Conservation (phyloP, 2,888 invertebrate species). For the Lamellibrachia columna region DNA sequence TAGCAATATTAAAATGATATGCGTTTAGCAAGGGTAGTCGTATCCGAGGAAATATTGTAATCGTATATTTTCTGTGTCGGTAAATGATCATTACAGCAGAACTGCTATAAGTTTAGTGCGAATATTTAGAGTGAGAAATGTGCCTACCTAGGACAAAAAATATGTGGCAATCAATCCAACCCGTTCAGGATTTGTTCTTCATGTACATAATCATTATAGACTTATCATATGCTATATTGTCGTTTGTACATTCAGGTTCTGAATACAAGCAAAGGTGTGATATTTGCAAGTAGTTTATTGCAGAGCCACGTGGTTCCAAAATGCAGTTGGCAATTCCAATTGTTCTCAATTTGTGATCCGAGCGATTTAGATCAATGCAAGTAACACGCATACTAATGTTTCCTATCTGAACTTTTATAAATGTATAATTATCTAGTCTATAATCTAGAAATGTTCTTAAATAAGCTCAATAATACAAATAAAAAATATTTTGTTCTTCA, state of each 20-base stretch:
- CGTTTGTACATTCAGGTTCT: constrained; percentile 3
- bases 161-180: too few relatives aligned
- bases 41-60: not conserved
- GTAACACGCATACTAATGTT: not conserved
- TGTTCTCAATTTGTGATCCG: not conserved
- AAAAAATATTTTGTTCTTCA: not conserved
- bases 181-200: not conserved
- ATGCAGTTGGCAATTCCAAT: not conserved
- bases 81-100: not conserved
- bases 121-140: not conserved
- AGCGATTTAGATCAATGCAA: not conserved
- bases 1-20: not conserved
- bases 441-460: not conserved
- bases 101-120: not conserved
- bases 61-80: not conserved
- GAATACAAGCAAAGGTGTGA: not conserved
- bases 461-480: not conserved
- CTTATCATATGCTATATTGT: not conserved
- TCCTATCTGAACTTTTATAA: not conserved
- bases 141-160: not conserved
- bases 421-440: not conserved
- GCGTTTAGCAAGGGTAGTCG: not conserved
- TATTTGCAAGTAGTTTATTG: not conserved
- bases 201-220: not conserved
- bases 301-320: not conserved